Percentiles rank a stretch among this genome's conserved stretches.
phyloP scores from a whole-genome alignment of 2,797 vertebrate species.

The Somateria mollissima region DNA sequence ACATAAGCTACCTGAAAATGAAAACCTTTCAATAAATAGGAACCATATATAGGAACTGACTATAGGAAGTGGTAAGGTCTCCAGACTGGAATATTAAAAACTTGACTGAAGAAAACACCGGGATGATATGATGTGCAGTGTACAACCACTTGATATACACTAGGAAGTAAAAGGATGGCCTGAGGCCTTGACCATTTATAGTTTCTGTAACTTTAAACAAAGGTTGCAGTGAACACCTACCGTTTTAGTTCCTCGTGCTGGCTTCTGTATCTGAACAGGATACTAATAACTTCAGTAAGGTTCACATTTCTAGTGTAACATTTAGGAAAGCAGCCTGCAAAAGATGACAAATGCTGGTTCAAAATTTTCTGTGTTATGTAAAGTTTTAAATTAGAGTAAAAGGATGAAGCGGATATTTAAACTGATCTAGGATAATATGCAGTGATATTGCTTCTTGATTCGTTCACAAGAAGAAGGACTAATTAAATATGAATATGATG shows the following conservation, averaged over 20 bases:
- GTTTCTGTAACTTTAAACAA: neutral
- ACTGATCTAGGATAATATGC: neutral
- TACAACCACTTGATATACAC: neutral
- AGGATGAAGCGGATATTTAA: neutral
- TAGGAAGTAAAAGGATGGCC: neutral
- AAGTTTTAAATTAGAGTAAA: neutral
- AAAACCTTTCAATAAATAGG: neutral
- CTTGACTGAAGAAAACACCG: neutral
- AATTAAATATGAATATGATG: neutral
- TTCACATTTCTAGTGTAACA: neutral
- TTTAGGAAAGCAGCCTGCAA: neutral
- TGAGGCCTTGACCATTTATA: neutral
- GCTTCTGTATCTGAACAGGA: neutral
- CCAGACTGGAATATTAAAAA: neutral
- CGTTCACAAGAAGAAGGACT: neutral
- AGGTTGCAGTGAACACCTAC: neutral
- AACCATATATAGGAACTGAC: neutral
- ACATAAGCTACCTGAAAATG: neutral
- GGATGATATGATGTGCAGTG: neutral
- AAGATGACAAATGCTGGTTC: neutral
- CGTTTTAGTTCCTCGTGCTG: neutral
- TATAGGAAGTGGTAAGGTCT: neutral
- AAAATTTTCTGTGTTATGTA: neutral
- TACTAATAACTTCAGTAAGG: neutral
- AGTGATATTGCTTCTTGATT: neutral